phyloP scores from a whole-genome alignment of 2,888 invertebrate species.

The Sinodicranocentrus sp. region DNA sequence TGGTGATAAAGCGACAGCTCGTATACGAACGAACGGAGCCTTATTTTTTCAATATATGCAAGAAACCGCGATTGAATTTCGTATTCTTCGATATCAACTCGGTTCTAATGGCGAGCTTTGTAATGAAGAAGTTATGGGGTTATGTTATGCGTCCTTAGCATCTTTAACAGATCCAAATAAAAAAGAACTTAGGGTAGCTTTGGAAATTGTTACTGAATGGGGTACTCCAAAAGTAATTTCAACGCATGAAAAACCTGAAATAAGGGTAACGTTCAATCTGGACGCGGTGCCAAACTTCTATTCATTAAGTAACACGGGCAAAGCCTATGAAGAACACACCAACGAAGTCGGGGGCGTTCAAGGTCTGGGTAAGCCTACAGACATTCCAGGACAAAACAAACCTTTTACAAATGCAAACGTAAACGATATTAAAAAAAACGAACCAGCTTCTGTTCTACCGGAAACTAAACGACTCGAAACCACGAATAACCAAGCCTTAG shows the following conservation, averaged over 20 bases:
- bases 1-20: conserved; percentile 72
- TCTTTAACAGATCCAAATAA: conserved; percentile 57
- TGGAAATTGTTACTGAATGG: conserved; percentile 69
- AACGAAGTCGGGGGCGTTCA: not conserved
- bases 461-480: too few relatives aligned
- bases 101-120: conserved; percentile 32
- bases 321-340: too few relatives aligned
- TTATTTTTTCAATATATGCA: conserved; percentile 65
- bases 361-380: not conserved
- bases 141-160: conserved; percentile 62
- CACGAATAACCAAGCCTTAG: too few relatives aligned
- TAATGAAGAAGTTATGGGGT: conserved; percentile 65
- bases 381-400: not conserved
- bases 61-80: conserved; percentile 61
- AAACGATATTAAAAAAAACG: conserved; percentile 26
- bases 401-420: not conserved
- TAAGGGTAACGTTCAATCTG: conserved; percentile 63
- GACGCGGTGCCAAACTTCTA: conserved; percentile 67
- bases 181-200: conserved; percentile 32
- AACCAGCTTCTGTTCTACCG: too few relatives aligned
- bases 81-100: conserved; percentile 52
- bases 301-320: not conserved
- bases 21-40: conserved; percentile 65
- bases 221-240: conserved; percentile 40
- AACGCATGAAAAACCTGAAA: conserved; percentile 61